Evolutionary conservation across 2,797 vertebrate species (phyloP).

Genomic region (Tapirus indicus): DNA sequence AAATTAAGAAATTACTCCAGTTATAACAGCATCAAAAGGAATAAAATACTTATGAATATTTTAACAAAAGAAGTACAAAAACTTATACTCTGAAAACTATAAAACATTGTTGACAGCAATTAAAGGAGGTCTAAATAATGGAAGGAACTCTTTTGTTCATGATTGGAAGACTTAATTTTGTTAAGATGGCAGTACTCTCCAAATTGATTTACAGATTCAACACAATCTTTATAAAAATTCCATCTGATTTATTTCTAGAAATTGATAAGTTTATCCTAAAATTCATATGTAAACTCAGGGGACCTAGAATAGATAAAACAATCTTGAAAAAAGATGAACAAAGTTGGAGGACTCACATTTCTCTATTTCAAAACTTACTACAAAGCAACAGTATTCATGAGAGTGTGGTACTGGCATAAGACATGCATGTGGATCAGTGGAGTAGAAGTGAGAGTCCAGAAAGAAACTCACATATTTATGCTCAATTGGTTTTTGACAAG

Average conservation of each 20-base stretch:
- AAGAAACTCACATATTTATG: neutral
- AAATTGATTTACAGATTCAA: constrained; percentile 10
- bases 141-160: neutral
- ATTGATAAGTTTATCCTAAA: constrained; percentile 8
- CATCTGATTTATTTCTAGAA: neutral
- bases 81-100: neutral
- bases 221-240: neutral
- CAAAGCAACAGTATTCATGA: neutral
- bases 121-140: neutral
- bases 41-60: neutral
- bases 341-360: neutral
- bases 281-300: neutral
- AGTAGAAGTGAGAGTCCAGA: neutral
- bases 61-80: constrained; percentile 11
- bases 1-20: constrained; percentile 9
- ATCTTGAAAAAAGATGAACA: constrained; percentile 15
- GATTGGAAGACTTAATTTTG: neutral
- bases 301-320: neutral
- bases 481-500: neutral
- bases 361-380: neutral
- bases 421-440: neutral
- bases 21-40: neutral
- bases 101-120: neutral
- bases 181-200: neutral
- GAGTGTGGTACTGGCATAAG: neutral